phyloP scores from a whole-genome alignment of 2,113 vertebrate species.

The Rhynchopsitta pachyrhyncha region DNA sequence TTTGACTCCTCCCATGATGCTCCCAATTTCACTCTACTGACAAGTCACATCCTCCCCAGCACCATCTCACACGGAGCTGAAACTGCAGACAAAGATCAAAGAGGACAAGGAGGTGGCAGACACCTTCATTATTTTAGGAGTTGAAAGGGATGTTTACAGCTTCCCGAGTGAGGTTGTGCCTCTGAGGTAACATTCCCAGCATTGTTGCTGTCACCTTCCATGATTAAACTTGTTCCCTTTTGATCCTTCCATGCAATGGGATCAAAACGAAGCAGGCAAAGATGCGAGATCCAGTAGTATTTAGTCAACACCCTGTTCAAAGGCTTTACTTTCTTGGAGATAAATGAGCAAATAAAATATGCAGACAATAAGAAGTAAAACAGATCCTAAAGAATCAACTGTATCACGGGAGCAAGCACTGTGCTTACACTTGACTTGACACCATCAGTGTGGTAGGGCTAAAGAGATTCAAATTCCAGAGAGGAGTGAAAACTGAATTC shows the following conservation, averaged over 20 bases:
- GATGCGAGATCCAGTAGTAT: background rate
- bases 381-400: background rate
- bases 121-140: background rate
- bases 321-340: background rate
- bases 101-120: background rate
- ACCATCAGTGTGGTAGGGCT: background rate
- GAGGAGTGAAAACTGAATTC: background rate
- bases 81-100: conserved; percentile 13
- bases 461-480: background rate
- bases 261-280: conserved; percentile 9
- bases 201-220: background rate
- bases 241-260: background rate
- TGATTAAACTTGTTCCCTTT: conserved; percentile 34
- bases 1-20: accelerated
- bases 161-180: background rate
- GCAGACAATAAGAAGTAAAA: background rate
- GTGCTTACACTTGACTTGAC: accelerated
- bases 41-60: background rate
- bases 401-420: accelerated
- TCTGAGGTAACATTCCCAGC: background rate
- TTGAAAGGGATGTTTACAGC: conserved; percentile 40
- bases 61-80: accelerated
- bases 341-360: background rate
- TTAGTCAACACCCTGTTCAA: conserved; percentile 25
- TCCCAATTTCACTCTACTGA: background rate